Evolutionary conservation across 2,113 vertebrate genomes (phyloP).

Genomic region (Leptocoma aspasia): DNA sequence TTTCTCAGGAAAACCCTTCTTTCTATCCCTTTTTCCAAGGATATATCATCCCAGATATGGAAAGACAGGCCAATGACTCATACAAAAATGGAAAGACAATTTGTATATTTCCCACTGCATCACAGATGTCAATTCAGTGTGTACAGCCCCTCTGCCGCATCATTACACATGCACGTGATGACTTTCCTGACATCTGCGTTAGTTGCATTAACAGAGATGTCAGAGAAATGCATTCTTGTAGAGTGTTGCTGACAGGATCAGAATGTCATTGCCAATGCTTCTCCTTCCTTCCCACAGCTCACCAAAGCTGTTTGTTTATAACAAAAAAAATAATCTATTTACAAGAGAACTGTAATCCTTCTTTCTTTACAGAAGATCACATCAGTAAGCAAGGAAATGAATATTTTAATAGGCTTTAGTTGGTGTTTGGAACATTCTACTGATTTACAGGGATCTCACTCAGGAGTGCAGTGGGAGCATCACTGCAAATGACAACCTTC

Average conservation of each 20-base stretch:
- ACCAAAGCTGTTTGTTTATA: not conserved
- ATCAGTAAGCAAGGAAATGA: not conserved
- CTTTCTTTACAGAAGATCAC: not conserved
- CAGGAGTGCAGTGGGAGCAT: not conserved
- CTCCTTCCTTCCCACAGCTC: not conserved
- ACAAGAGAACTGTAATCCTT: not conserved
- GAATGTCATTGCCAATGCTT: not conserved
- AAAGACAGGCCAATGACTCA: not conserved
- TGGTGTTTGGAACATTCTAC: not conserved
- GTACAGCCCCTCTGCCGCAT: not conserved
- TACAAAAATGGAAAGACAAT: not conserved
- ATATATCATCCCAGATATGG: not conserved
- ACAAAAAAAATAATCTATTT: not conserved
- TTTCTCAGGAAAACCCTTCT: not conserved
- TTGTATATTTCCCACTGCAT: not conserved
- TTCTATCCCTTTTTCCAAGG: not conserved
- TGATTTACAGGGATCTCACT: not conserved
- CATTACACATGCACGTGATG: not conserved
- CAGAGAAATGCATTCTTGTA: not conserved
- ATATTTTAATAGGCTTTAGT: not conserved
- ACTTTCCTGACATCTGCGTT: slow-evolving; percentile 28
- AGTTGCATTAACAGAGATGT: not conserved
- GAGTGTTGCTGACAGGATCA: not conserved
- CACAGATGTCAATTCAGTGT: not conserved
- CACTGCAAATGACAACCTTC: not conserved